Evolutionary conservation across 2,888 invertebrate genomes (phyloP), one percentile per base, ranked within the genome.

Genomic region (Ethmia dodecea): DNA sequence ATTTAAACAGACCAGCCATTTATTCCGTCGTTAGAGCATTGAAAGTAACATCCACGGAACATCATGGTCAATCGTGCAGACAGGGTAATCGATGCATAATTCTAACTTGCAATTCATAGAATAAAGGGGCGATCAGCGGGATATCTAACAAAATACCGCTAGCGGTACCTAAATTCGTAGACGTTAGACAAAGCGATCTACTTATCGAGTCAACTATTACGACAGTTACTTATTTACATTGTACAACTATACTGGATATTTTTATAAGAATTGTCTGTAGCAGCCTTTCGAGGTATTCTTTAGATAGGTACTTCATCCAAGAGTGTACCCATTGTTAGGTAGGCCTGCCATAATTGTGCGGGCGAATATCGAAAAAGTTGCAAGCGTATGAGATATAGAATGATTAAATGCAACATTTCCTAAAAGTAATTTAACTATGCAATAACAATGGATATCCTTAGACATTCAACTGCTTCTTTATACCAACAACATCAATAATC

Each of bases 161-260:
- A 66, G 62, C 59, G 55, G 63, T 52, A 63, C 49, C 52, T 56
- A 56, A 60, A 57, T 55, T 62, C 41, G 52, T 43, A 55, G 47
- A 57, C 40, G 46, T 55, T 45, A 60, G 57, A 62, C 55, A 55
- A 66, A 71, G 67, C 66, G 45, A 54, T 48, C 60, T 65, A 64
- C 46, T 45, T 51, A 55, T 49, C 47, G 47, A 52, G 37, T 40
- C 42, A 43, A 50, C 45, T 52, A 56, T 52, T 60, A 60, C 52
- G 62, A 68, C 58, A 62, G 51, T 57, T 72, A 72, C 69, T 66
- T 74, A 72, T 69, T 66, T 74, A 74, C 68, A 72, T 56, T 58
- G 56, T 46, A 42, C 60, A 57, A 45, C 54, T 59, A 60, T 47
- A 45, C 46, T 55, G 48, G 43, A 51, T 57, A 47, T 46, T 60